Base-by-base conservation (phyloP, 2,113 vertebrate species). In the Lathamus discolor region DNA sequence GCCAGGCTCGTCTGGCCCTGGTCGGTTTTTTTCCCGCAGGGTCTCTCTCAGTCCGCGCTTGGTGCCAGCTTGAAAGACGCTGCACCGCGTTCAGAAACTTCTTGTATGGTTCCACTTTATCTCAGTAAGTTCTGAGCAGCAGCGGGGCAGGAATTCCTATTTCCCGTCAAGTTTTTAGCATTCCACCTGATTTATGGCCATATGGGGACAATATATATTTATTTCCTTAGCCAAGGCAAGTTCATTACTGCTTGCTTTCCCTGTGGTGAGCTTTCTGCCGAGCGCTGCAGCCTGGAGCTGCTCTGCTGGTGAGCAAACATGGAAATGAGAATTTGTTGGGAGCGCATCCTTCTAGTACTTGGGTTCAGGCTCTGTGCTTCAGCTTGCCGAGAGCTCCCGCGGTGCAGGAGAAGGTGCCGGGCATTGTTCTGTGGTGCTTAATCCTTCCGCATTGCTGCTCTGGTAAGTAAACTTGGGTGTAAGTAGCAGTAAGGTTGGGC, bases 401-500 rank as follows among this genome's bases (percentile, higher is more conserved):
- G 35, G 28, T 5, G 17, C 2, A 55, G 25, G 17, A 20, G 5
- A 27, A 75, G n/a, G 44, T 15, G 31, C 20, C 4, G 8, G 39
- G 72, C 23, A 79, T 10, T 48, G 82, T 80, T 37, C 29, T 2
- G 1, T 2, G 31, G 22, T 35, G 57, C 33, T 59, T 59, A 52
- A 46, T 41, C 25, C 29, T 72, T 77, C n/a, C 13, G 1, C 23
- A 7, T 20, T 31, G 75, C 64, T 28, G 75, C 69, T 39, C 27
- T 35, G 10, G 3, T 2, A 17, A 15, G 44, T 13, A 0, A 16
- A 24, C 43, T 1, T 23, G 11, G 20, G 43, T 11, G 1, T 2
- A 2, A 24, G 25, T 2, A 24, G 29, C 44, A 4, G 39, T 39
- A 1, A 41, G 82, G 17, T 14, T 20, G 75, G 82, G 35, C 48